Base-by-base conservation (phyloP, 1,140 invertebrate species). In the Platorchestia sp. region DNA sequence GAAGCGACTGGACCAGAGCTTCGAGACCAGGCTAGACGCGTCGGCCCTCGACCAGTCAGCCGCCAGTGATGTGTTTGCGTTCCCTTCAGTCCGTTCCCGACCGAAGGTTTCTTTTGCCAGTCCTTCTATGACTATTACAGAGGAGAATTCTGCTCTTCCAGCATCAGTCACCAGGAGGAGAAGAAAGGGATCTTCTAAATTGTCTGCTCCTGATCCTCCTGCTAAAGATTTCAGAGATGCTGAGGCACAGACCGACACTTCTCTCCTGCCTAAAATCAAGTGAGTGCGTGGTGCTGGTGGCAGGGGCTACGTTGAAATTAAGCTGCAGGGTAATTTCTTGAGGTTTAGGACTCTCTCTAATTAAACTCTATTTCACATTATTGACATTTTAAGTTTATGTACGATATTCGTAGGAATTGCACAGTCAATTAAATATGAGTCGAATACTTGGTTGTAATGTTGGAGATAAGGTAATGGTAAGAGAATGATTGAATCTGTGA, bases 181-280 rank as follows among this genome's bases (percentile, higher is more conserved):
- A 45, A 45, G 45, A 40, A 44, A 45, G 40, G 91, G 45, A 44
- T 40, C 43, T 43, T 75, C 14, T 43, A 42, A 90, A 27, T 27
- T 3, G 7, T 16, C 47, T 22, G 36, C n/a, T 41, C 27, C n/a
- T 95, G 51, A 45, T 10, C 86, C 90, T n/a, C 51, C 90, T 53
- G 45, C 0, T 36, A 53, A 47, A 75, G 45, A 44, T 44, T 75
- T 95, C 87, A 86, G 51, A 44, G 95, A 95, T 89, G 89, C 86
- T 45, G 95, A 51, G n/a, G 95, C 95, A 53, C 96, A 96, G 45
- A 95, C 96, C 7, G 95, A 95, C 42, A 95, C 95, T 19, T 95
- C 89, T 41, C 75, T 95, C 42, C 27, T 95, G 43, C 95, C 96
- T 16, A 93, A 95, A 42, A 95, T 87, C 7, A 95, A 95, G 95